Percentiles rank a stretch among this genome's conserved stretches.
phyloP scores from a whole-genome alignment of 1,140 invertebrate genomes.

The Calycopis cecrops region DNA sequence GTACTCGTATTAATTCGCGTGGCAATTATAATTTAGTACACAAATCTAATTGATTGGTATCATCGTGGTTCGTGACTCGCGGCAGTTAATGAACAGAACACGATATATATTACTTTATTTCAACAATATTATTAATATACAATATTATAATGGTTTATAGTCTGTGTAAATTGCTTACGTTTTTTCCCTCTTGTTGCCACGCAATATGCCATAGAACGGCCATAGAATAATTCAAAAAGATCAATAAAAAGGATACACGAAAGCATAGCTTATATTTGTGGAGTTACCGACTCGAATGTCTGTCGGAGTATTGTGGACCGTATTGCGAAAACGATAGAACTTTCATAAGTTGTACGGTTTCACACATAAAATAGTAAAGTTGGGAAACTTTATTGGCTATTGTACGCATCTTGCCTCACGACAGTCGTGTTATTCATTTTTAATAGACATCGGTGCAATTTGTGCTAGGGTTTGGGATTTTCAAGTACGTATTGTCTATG shows the following conservation, averaged over 20 bases:
- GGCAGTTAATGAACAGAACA: conserved; percentile 21
- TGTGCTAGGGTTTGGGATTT: not conserved
- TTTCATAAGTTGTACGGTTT: not conserved
- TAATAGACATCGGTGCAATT: conserved; percentile 1
- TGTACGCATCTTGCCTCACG: conserved; percentile 26
- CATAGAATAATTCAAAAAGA: conserved; percentile 29
- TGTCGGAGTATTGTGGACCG: conserved; percentile 3
- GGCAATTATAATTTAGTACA: conserved; percentile 8
- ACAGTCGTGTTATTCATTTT: conserved; percentile 8
- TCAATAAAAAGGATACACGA: conserved; percentile 38
- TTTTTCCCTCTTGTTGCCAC: conserved; percentile 26
- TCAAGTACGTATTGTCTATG: too few species aligned
- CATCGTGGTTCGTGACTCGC: not conserved
- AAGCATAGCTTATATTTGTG: conserved; percentile 32
- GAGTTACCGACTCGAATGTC: conserved; percentile 10
- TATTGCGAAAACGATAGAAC: conserved; percentile 17
- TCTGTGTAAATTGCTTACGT: conserved; percentile 9
- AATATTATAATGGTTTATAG: conserved; percentile 7
- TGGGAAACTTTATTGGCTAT: conserved; percentile 31
- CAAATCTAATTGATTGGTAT: conserved; percentile 12
- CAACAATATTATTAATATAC: not conserved
- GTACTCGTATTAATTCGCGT: not conserved
- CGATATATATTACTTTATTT: conserved; percentile 16
- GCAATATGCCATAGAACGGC: conserved; percentile 25
- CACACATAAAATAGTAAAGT: conserved; percentile 12